Conservation (phyloP, 2,113 vertebrate genomes). For the Ia io region DNA sequence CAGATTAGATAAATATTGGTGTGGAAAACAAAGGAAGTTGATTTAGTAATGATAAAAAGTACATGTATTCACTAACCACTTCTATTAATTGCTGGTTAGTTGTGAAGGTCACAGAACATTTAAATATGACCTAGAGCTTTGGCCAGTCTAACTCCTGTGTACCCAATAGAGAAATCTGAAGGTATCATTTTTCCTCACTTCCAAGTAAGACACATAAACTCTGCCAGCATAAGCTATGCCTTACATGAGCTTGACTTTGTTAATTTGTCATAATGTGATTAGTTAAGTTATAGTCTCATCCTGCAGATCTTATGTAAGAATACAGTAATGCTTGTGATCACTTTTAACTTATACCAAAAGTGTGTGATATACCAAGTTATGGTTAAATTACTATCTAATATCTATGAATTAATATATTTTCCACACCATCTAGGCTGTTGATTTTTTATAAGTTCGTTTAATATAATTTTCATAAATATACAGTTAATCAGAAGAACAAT, state of each 20-base stretch:
- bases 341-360: not conserved
- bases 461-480: not conserved
- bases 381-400: not conserved
- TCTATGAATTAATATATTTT: not conserved
- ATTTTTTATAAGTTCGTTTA: not conserved
- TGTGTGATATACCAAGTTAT: not conserved
- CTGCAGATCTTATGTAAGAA: not conserved
- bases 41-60: not conserved
- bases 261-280: not conserved
- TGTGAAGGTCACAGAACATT: not conserved
- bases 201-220: not conserved
- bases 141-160: not conserved
- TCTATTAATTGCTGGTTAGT: not conserved
- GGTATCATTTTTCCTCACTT: not conserved
- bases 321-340: not conserved
- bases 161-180: not conserved
- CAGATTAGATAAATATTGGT: not conserved
- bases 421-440: not conserved
- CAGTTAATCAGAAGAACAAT: not conserved
- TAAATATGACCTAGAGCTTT: not conserved
- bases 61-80: not conserved
- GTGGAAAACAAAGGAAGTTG: not conserved
- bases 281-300: not conserved
- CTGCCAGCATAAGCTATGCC: not conserved
- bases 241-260: not conserved